phyloP scores from a whole-genome alignment of 1,140 invertebrate genomes.

The Chymomyza costata region DNA sequence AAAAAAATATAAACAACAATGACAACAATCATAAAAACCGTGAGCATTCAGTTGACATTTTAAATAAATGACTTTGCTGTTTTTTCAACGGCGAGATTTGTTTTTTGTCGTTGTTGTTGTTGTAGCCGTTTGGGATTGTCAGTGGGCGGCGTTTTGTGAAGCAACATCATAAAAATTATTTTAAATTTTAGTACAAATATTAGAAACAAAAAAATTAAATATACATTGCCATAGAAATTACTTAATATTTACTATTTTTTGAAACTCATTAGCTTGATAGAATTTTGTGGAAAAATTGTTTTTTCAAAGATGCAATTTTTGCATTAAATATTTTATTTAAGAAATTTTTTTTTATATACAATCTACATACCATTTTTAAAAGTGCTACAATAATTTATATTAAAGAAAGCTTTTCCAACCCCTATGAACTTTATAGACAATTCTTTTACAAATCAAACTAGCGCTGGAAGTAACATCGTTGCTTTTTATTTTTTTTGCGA shows the following conservation, averaged over 20 bases:
- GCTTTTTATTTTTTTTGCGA: too few relatives aligned
- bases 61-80: conserved; percentile 63
- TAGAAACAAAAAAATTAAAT: conserved; percentile 26
- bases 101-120: conserved; percentile 6
- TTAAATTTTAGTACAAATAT: conserved; percentile 25
- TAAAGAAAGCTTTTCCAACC: too few relatives aligned
- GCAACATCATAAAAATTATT: conserved; percentile 23
- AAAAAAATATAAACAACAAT: conserved; percentile 18
- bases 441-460: too few relatives aligned
- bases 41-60: conserved; percentile 68
- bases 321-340: too few relatives aligned
- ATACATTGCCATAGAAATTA: conserved; percentile 9
- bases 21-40: conserved; percentile 45
- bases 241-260: conserved; percentile 8
- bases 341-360: too few relatives aligned
- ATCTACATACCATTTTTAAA: too few relatives aligned
- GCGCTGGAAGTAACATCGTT: too few relatives aligned
- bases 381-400: too few relatives aligned
- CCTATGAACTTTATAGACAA: too few relatives aligned
- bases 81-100: conserved; percentile 6
- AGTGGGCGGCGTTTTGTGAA: conserved; percentile 27
- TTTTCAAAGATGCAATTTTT: too few relatives aligned
- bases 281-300: too few relatives aligned
- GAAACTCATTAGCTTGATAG: conserved; percentile 24
- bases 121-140: conserved; percentile 14